A percentile compares a stretch with the other conserved stretches of the same genome.
Conservation (phyloP, 2,797 vertebrate genomes). For the Bovichtus diacanthus region DNA sequence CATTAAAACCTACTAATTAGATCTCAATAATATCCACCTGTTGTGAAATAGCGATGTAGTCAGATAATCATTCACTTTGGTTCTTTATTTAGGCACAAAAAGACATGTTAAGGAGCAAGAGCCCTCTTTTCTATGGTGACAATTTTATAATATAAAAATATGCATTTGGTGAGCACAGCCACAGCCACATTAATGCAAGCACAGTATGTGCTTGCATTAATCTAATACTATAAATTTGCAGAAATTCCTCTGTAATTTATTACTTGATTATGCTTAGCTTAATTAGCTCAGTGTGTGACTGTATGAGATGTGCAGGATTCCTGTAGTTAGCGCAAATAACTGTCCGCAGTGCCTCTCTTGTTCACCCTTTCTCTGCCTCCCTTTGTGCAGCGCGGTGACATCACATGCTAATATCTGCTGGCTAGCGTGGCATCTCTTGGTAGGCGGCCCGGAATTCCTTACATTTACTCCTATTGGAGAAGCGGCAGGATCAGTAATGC, state of each 20-base stretch:
- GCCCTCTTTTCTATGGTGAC: background rate
- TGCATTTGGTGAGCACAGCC: background rate
- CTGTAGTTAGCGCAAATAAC: conserved; percentile 44
- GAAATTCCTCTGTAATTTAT: conserved; percentile 11
- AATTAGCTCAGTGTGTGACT: conserved; percentile 44
- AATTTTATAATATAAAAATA: background rate
- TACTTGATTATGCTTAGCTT: conserved; percentile 20
- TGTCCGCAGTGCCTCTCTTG: conserved; percentile 58
- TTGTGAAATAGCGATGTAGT: background rate
- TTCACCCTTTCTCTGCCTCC: conserved; percentile 52
- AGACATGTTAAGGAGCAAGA: background rate
- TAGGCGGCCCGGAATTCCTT: conserved; percentile 86
- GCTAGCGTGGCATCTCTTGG: conserved; percentile 79
- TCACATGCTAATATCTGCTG: conserved; percentile 77
- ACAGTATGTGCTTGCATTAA: background rate
- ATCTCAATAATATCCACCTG: background rate
- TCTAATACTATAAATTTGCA: conserved; percentile 11
- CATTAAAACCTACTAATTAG: background rate
- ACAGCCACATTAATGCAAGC: too few relatives aligned
- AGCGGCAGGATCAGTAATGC: conserved; percentile 80
- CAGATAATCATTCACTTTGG: background rate
- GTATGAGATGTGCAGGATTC: conserved; percentile 53
- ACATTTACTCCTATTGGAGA: conserved; percentile 79
- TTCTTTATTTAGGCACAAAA: background rate
- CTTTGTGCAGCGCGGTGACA: conserved; percentile 73